Conservation (phyloP, 2,797 vertebrate genomes). For the Philypnodon macrostomus region DNA sequence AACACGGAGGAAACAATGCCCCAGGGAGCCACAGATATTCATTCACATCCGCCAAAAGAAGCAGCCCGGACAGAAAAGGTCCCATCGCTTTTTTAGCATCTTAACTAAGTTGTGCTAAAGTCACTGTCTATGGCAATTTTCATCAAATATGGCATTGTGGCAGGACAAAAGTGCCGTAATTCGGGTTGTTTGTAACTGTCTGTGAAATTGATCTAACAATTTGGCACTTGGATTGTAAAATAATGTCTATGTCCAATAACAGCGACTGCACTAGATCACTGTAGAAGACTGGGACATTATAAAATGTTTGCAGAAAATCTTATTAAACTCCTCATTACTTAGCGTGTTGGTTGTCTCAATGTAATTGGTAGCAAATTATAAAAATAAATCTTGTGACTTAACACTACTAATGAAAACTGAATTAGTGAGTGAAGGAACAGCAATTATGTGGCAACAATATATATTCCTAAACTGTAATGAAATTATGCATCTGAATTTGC, state of each 20-base stretch:
- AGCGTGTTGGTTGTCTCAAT: neutral
- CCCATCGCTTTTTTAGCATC: conserved; percentile 36
- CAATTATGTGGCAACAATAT: neutral
- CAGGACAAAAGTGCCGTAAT: conserved; percentile 41
- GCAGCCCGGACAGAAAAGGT: conserved; percentile 32
- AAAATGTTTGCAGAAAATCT: conserved; percentile 1
- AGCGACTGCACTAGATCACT: conserved; percentile 5
- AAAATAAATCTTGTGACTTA: conserved; percentile 11
- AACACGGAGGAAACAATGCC: conserved; percentile 67
- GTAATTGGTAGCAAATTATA: conserved; percentile 5
- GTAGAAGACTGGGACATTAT: conserved; percentile 6
- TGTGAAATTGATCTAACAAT: conserved; percentile 48
- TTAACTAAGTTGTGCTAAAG: conserved; percentile 31
- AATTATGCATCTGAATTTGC: neutral
- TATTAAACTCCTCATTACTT: neutral
- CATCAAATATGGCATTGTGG: conserved; percentile 26
- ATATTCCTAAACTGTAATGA: neutral
- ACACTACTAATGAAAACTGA: conserved; percentile 5
- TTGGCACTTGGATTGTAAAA: conserved; percentile 32
- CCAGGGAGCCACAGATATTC: conserved; percentile 61
- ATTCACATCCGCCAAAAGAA: conserved; percentile 55
- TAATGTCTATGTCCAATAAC: conserved; percentile 28
- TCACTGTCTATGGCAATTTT: conserved; percentile 28
- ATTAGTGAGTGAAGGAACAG: neutral
- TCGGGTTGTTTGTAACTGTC: conserved; percentile 33